Conservation (phyloP, 2,888 invertebrate species). For the Luffia ferchaultella region DNA sequence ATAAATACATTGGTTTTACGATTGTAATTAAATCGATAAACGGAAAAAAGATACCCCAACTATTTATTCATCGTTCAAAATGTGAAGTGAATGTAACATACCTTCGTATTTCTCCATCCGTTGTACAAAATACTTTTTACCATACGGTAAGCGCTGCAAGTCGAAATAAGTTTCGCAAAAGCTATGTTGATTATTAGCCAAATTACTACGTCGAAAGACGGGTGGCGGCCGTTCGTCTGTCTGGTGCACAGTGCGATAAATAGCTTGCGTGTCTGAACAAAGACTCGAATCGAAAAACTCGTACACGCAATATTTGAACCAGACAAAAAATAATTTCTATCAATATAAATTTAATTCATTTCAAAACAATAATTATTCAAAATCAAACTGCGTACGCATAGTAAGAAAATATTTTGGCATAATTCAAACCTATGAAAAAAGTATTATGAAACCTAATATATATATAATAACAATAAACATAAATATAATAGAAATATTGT, state of each 20-base stretch:
- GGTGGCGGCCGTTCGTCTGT: background rate
- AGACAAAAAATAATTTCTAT: background rate
- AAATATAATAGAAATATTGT: background rate
- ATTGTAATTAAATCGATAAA: too few species aligned
- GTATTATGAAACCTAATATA: background rate
- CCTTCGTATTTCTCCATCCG: too few species aligned
- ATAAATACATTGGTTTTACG: too few species aligned
- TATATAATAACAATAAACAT: background rate
- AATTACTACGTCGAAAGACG: background rate
- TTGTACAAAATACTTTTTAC: background rate
- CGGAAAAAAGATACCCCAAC: too few species aligned
- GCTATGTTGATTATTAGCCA: background rate
- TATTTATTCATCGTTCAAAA: too few species aligned
- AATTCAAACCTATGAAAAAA: background rate
- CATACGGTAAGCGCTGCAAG: background rate
- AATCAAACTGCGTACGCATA: background rate
- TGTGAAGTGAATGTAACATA: too few species aligned
- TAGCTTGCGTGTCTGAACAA: background rate
- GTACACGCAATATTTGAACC: background rate
- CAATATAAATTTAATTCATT: background rate
- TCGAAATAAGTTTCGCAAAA: background rate
- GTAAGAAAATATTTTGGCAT: background rate
- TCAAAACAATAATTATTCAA: background rate
- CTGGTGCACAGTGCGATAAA: background rate
- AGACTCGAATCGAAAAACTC: background rate